Base-by-base conservation (phyloP, 1,140 invertebrate species). In the Adoxophyes honmai region DNA sequence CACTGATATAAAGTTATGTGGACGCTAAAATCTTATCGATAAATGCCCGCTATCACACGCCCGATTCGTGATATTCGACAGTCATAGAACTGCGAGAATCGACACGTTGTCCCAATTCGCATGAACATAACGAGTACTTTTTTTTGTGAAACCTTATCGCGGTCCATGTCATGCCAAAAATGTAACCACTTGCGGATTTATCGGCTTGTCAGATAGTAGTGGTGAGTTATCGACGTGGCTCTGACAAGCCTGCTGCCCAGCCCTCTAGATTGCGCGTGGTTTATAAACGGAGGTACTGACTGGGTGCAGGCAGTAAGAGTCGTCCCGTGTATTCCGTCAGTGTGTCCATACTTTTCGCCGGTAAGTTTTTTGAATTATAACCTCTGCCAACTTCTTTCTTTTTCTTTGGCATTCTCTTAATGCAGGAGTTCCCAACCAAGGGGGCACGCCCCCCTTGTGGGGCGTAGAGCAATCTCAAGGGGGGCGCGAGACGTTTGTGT, bases 261-360 rank as follows among this genome's bases (percentile, higher is more conserved):
- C 68, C 65, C 60, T 52, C 35, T 39, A 52, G 64, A 68, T 71
- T 64, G 63, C 51, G 44, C 57, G 65, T 75, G 70, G 76, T 75
- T 76, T 78, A 78, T 81, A 78, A 75, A 4, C 14, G 38, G 38
- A 1, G 3, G 11, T 0, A 39, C 38, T 28, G 11, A 3, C 11
- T 11, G 9, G 38, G 3, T 15, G 14, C 14, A 11, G 38, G 0
- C 15, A 39, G 38, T 15, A 39, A 13, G 11, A 1, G n/a, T n/a
- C n/a, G n/a, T 15, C 14, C 38, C 8, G 38, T 39, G 38, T 15
- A 1, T 28, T 15, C 13, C 15, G 38, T 13, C 15, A 39, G 4
- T 13, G 13, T 39, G 38, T 39, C 7, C 7, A 18, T 14, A 15
- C 5, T 18, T 15, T 9, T 4, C 6, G 15, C 14, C 14, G 9